These are phyloP conservation scores for Ophiodon elongatus DNA, from an alignment of 2,113 vertebrate genomes.

Conservation along the genomic window DNA sequence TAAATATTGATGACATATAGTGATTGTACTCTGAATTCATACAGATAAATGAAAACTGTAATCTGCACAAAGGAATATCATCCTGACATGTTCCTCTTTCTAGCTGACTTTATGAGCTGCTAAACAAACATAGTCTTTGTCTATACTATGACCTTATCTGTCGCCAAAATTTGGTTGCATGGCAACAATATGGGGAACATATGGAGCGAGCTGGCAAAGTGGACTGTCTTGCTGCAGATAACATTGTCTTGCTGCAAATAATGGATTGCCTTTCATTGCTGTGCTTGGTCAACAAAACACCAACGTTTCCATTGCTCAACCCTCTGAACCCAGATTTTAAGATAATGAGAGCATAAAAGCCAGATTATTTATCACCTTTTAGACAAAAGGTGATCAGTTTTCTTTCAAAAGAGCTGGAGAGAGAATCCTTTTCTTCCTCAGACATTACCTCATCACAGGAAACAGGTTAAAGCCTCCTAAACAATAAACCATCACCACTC, in stretches of 20 bases:
- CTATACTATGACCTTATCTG: background rate
- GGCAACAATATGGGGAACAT: conserved; percentile 2
- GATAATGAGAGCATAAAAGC: background rate
- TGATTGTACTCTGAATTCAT: background rate
- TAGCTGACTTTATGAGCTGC: background rate
- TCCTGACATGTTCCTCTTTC: background rate
- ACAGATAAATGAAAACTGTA: background rate
- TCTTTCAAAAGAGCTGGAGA: background rate
- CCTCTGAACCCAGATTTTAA: background rate
- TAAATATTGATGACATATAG: background rate
- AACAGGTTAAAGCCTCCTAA: conserved; percentile 12
- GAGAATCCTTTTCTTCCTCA: background rate
- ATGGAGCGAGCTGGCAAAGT: background rate
- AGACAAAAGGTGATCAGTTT: background rate
- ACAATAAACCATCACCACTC: conserved; percentile 13
- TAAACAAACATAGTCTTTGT: background rate
- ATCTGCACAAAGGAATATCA: background rate
- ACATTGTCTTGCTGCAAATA: background rate
- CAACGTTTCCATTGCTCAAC: background rate
- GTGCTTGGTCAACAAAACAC: background rate
- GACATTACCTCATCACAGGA: conserved; percentile 37
- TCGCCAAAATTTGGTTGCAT: background rate
- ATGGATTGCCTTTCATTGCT: background rate
- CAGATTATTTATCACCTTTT: background rate
- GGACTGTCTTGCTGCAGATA: background rate